Base-by-base conservation (phyloP, 1,140 invertebrate genomes). In the Leguminivora glycinivorella region DNA sequence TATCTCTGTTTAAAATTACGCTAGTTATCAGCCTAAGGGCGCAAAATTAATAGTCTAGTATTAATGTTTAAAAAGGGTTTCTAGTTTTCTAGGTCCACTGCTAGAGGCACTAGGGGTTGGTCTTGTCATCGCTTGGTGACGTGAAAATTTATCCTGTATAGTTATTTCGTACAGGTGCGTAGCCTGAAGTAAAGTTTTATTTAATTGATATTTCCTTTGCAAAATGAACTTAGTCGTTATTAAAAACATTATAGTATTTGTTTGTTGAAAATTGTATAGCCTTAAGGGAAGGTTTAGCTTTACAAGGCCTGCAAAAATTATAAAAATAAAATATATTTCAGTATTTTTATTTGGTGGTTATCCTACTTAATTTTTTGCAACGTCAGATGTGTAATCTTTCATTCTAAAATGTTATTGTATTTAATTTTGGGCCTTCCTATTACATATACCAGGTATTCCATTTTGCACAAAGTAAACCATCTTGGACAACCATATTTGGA, bases 401-500 rank as follows among this genome's bases (percentile, higher is more conserved):
- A 43, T 43, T 4, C 5, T 43, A 43, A 0, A 43, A 43, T 43
- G 4, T n/a, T 17, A 43, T 43, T 43, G 40, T 43, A 22, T 52
- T 9, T 9, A 52, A 10, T 52, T 9, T 22, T 22, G 19, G 9
- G 47, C 47, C 47, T 52, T 22, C 47, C 19, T 52, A 52, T 52
- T 52, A 19, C 47, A 52, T 52, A 22, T 10, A 43, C n/a, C 4
- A 10, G 58, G 24, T 63, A 63, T 63, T 63, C 0, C 4, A 63
- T 31, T 63, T 60, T 63, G 5, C 24, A 25, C n/a, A 63, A 63
- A 14, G 47, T 22, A 52, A 22, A 52, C 47, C 47, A 52, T 52
- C 7, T 10, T 22, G 19, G 19, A 52, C 47, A 52, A 52, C 26
- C 58, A 70, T 40, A 56, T 71, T 71, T 71, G 70, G 29, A 67